Conservation (phyloP, 2,888 invertebrate species). For the Caenorhabditis sinica region DNA sequence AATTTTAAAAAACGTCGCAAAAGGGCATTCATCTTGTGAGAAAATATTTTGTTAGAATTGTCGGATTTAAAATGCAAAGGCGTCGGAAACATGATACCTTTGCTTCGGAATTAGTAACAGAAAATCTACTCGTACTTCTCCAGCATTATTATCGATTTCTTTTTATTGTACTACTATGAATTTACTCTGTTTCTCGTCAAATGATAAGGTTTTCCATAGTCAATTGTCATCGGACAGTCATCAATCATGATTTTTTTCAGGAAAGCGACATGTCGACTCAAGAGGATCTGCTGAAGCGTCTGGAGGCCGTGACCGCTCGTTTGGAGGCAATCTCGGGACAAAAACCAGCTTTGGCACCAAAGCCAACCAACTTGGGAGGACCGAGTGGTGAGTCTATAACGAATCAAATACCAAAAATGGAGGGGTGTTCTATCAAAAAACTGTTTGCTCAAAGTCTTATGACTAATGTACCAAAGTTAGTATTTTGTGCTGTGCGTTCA, state of each 20-base stretch:
- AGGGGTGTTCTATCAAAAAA: neutral
- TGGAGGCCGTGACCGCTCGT: constrained; percentile 71
- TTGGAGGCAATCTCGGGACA: constrained; percentile 76
- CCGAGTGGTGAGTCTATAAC: constrained; percentile 47
- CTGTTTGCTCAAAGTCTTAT: constrained; percentile 48
- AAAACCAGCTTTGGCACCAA: constrained; percentile 80
- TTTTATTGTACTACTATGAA: constrained; percentile 29
- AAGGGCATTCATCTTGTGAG: no score
- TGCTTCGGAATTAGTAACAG: constrained; percentile 36
- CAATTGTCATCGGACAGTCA: neutral
- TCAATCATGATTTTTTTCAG: constrained; percentile 39
- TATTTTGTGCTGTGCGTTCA: constrained; percentile 22
- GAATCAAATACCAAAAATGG: constrained; percentile 23
- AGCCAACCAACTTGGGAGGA: constrained; percentile 72
- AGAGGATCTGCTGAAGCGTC: constrained; percentile 62
- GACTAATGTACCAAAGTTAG: constrained; percentile 36
- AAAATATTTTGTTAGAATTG: constrained; percentile 2
- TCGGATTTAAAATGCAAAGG: constrained; percentile 48
- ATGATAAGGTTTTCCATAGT: constrained; percentile 40
- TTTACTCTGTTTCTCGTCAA: constrained; percentile 50
- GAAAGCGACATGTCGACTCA: constrained; percentile 50
- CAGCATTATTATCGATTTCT: constrained; percentile 4
- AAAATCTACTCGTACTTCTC: constrained; percentile 21
- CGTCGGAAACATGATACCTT: constrained; percentile 42
- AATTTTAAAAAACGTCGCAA: neutral